Conservation (phyloP, 2,888 invertebrate species). For the Embidobia sp. region DNA sequence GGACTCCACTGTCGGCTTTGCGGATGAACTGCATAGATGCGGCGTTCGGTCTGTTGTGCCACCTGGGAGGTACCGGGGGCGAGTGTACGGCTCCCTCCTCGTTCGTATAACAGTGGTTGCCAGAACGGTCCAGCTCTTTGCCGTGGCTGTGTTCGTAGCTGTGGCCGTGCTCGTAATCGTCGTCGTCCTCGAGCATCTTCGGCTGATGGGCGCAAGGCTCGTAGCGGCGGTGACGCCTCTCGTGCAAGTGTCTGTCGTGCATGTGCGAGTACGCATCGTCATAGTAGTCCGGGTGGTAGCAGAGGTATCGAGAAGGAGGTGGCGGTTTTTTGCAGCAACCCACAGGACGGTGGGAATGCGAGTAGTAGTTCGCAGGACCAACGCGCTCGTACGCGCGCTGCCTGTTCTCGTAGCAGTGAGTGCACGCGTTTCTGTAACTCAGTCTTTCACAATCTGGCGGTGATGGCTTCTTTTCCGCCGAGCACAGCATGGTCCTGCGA, state of each 20-base stretch:
- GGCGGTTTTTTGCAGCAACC: slow-evolving; percentile 22
- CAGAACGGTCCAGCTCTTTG: background rate
- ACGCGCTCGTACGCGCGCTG: slow-evolving; percentile 12
- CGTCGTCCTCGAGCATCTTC: background rate
- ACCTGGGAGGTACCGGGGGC: background rate
- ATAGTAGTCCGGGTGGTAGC: slow-evolving; percentile 11
- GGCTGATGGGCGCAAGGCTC: slow-evolving; percentile 3
- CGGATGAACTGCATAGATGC: slow-evolving; percentile 29
- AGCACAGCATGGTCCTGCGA: slow-evolving; percentile 30
- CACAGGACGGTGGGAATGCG: slow-evolving; percentile 9
- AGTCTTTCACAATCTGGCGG: slow-evolving; percentile 5
- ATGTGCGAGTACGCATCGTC: slow-evolving; percentile 8
- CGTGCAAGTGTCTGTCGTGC: background rate
- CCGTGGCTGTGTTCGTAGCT: slow-evolving; percentile 2
- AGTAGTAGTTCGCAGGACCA: background rate
- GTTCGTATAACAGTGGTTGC: background rate
- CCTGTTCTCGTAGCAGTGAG: slow-evolving; percentile 24
- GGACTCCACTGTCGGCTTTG: slow-evolving; percentile 38
- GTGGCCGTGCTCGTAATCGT: slow-evolving; percentile 7
- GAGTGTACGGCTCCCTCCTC: slow-evolving; percentile 1
- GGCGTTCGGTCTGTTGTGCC: too few species aligned
- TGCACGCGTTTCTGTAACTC: slow-evolving; percentile 1
- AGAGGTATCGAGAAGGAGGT: background rate
- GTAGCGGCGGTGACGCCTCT: slow-evolving; percentile 21
- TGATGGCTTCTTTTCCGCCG: slow-evolving; percentile 35